Evolutionary conservation across 2,888 invertebrate species (phyloP), one percentile per base, ranked within the genome.

Genomic region (Arrhopalites spinosus): DNA sequence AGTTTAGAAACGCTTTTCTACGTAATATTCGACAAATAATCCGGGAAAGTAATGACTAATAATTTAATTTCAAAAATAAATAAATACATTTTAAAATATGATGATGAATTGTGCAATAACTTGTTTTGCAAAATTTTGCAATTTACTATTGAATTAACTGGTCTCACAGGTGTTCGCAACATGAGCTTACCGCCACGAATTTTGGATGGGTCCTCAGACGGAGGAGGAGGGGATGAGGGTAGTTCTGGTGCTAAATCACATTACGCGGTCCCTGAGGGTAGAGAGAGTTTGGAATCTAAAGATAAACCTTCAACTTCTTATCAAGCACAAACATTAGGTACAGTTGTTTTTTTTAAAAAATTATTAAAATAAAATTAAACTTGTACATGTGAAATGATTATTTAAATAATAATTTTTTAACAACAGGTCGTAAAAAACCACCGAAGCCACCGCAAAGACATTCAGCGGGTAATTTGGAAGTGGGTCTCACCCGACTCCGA

Each of bases 1-100:
- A 97, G 86, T 97, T 97, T 87, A 92, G 97, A 83, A 96, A 96
- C 87, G 96, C 96, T 82, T 98, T 98, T 89, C 89, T 98, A 84
- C 95, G 96, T 87, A 97, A 96, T 77, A 97, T 98, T 84, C 90
- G 98, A 74, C 97, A 97, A 87, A 97, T 97, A 82, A 98, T 98
- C 84, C 91, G 97, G 80, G 97, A 98, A 87, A 96, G 96, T 78
- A 97, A 98, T 63, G 36, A 3, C 36, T 53, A n/a, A n/a, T 53
- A 2, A 53, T 53, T 20, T 3, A 50, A 3, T 50, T 50, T 50
- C 15, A 20, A 50, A 50, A n/a, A 50, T 50, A 7, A 50, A 17
- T 50, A 11, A 20, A n/a, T 45, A 11, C 45, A n/a, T 8, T n/a
- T 50, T 50, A 50, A 50, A n/a, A 50, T 50, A 11, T 50, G 15